These are phyloP conservation scores for Falcaria lacertinaria DNA, from an alignment of 2,888 invertebrate species.

Conservation along the genomic window DNA sequence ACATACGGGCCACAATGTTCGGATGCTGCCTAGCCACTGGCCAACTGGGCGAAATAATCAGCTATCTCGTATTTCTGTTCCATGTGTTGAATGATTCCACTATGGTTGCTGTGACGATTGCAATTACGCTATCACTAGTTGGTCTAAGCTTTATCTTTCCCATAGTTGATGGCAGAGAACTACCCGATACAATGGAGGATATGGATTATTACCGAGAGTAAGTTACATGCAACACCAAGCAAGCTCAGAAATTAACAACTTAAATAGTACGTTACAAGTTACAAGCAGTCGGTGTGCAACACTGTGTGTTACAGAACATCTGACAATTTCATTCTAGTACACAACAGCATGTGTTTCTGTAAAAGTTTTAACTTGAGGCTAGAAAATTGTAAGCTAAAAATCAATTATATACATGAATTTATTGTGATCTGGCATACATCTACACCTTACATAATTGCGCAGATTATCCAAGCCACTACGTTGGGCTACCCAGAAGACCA, in stretches of 20 bases:
- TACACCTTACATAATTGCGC: background rate
- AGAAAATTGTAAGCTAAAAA: too few relatives aligned
- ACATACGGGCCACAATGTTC: constrained; percentile 50
- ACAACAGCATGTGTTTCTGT: too few relatives aligned
- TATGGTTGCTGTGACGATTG: constrained; percentile 31
- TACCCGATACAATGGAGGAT: constrained; percentile 61
- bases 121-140: constrained; percentile 30
- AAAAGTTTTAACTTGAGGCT: too few relatives aligned
- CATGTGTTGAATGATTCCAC: constrained; percentile 31
- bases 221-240: constrained; percentile 10
- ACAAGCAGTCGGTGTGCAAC: too few relatives aligned
- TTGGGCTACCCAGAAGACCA: constrained; percentile 65
- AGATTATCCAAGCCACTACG: constrained; percentile 68
- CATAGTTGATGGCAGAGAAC: constrained; percentile 59
- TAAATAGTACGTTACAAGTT: too few relatives aligned
- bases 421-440: background rate
- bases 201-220: constrained; percentile 72
- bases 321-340: too few relatives aligned
- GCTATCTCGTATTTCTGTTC: constrained; percentile 46
- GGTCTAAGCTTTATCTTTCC: constrained; percentile 45
- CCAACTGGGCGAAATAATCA: constrained; percentile 53
- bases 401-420: too few relatives aligned
- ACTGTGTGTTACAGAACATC: too few relatives aligned
- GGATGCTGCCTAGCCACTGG: constrained; percentile 59
- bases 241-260: too few relatives aligned